Evolutionary conservation across 2,113 vertebrate genomes (phyloP).

Genomic region (Thymallus thymallus): DNA sequence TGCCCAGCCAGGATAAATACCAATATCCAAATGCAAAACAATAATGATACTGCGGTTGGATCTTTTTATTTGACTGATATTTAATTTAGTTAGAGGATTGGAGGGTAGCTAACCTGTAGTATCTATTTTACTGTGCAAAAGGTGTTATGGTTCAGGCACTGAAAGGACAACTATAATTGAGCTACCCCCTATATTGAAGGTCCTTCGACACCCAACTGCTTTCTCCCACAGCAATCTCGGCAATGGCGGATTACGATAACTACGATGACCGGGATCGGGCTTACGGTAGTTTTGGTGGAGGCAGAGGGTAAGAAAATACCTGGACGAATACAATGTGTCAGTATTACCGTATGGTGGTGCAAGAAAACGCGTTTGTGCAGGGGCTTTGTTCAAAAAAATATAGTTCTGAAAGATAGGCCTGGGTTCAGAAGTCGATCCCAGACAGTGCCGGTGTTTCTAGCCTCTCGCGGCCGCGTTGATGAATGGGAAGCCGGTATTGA

Average conservation of each 20-base stretch:
- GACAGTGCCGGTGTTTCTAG: not conserved
- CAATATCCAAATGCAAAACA: no score
- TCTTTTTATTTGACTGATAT: no score
- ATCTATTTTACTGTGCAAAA: not conserved
- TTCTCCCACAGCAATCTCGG: conserved; percentile 82
- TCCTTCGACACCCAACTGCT: conserved; percentile 73
- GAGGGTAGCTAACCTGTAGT: no score
- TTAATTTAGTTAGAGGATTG: no score
- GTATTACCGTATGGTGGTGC: not conserved
- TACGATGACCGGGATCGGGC: conserved; percentile 89
- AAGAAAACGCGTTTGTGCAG: not conserved
- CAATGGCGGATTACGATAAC: conserved; percentile 95
- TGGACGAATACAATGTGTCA: not conserved
- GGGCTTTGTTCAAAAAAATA: not conserved
- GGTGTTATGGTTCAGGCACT: conserved; percentile 73
- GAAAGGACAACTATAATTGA: conserved; percentile 73
- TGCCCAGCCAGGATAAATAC: no score
- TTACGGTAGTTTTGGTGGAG: conserved; percentile 92
- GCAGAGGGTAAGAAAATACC: conserved; percentile 82
- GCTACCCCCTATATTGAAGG: conserved; percentile 76
- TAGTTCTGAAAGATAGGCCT: conserved; percentile 29
- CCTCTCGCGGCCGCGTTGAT: conserved; percentile 7
- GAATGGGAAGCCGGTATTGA: conserved; percentile 33
- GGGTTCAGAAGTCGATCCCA: not conserved
- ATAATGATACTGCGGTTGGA: no score